Evolutionary conservation across 2,888 invertebrate species (phyloP).

Genomic region (Drosophila birchii): DNA sequence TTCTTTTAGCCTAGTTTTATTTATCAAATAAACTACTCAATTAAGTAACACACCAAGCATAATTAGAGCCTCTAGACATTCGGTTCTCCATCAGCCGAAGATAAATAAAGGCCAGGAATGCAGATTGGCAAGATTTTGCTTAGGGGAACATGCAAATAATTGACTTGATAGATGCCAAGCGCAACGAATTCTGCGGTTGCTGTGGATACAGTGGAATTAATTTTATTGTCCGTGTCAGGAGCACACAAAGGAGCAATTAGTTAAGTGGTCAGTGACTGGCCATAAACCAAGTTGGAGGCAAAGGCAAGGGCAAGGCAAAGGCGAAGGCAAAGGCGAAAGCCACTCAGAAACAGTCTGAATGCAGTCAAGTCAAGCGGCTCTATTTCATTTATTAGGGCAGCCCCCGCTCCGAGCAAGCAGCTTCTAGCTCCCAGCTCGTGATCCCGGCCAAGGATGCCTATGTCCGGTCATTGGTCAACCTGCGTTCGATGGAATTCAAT

Average conservation of each 20-base stretch:
- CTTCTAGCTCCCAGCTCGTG: background rate
- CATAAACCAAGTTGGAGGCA: constrained; percentile 61
- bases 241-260: constrained; percentile 76
- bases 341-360: constrained; percentile 50
- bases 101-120: constrained; percentile 17
- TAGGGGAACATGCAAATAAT: constrained; percentile 38
- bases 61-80: background rate
- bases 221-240: constrained; percentile 74
- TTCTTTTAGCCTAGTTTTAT: background rate
- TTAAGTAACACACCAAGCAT: constrained; percentile 9
- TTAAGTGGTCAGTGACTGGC: constrained; percentile 70
- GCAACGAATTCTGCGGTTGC: constrained; percentile 8
- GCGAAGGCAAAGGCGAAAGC: constrained; percentile 18
- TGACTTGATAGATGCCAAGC: constrained; percentile 31
- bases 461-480: constrained; percentile 53
- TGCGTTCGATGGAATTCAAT: constrained; percentile 81
- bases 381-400: constrained; percentile 71
- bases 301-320: constrained; percentile 3
- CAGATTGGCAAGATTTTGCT: constrained; percentile 15
- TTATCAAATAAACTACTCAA: background rate
- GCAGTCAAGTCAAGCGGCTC: constrained; percentile 60
- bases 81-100: constrained; percentile 1
- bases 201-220: constrained; percentile 55
- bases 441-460: constrained; percentile 19
- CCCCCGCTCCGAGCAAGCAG: constrained; percentile 1